These are phyloP conservation scores for Crepidodera aurea DNA, from an alignment of 2,888 invertebrate genomes.

Conservation along the genomic window DNA sequence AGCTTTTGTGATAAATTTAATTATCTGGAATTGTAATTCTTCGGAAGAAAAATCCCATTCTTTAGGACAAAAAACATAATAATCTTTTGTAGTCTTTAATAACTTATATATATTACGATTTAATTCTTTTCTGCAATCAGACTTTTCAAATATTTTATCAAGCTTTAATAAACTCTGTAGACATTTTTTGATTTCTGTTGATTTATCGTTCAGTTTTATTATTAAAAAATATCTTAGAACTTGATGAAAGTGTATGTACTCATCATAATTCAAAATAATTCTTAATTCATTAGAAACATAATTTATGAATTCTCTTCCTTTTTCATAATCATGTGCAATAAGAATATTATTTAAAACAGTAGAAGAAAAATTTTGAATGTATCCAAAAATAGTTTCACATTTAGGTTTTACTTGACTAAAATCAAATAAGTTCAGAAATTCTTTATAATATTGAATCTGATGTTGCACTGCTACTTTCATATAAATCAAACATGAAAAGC, in stretches of 20 bases:
- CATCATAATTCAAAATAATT: constrained; percentile 19
- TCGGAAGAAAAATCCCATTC: constrained; percentile 27
- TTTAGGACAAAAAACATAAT: constrained; percentile 23
- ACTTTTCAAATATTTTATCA: not conserved
- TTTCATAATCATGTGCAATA: constrained; percentile 29
- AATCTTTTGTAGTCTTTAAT: constrained; percentile 20
- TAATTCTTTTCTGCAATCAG: constrained; percentile 12
- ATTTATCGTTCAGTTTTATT: constrained; percentile 17
- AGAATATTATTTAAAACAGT: constrained; percentile 29
- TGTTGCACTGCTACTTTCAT: constrained; percentile 10
- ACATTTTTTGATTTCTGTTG: constrained; percentile 20
- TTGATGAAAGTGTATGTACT: constrained; percentile 25
- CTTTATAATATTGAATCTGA: constrained; percentile 23
- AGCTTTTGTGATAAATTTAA: constrained; percentile 19
- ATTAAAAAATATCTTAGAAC: constrained; percentile 29
- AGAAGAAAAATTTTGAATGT: constrained; percentile 27
- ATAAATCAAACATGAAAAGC: constrained; percentile 20
- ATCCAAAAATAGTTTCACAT: constrained; percentile 22
- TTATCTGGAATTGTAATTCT: constrained; percentile 20
- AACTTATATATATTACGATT: constrained; percentile 26
- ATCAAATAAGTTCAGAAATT: constrained; percentile 13
- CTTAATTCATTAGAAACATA: not conserved
- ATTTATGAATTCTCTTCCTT: constrained; percentile 27
- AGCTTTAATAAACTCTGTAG: constrained; percentile 24
- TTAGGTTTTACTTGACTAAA: not conserved